Conservation (phyloP, 2,888 invertebrate genomes). For the Sphinx pinastri region DNA sequence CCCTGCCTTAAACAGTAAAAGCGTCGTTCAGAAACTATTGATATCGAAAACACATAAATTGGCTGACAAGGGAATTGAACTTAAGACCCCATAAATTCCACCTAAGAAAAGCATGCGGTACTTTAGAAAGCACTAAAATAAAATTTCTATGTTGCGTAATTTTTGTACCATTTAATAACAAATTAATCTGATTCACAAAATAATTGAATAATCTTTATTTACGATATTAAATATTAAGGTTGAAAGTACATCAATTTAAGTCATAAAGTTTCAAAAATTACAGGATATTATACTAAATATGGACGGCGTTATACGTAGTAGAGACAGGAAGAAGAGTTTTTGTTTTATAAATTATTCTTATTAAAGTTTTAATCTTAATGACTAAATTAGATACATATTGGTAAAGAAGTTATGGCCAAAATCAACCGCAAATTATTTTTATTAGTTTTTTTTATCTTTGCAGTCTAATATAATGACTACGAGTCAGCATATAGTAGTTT, state of each 20-base stretch:
- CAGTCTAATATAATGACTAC: no score
- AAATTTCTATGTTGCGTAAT: neutral
- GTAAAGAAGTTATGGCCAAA: neutral
- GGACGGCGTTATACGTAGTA: neutral
- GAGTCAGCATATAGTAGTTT: no score
- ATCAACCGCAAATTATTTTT: no score
- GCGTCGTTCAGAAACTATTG: no score
- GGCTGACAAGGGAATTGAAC: no score
- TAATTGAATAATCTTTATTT: conserved; percentile 3
- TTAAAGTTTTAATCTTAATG: no score
- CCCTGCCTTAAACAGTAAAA: no score
- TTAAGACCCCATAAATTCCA: no score
- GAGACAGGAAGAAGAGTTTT: neutral
- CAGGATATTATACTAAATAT: conserved; percentile 15
- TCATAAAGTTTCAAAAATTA: conserved; percentile 13
- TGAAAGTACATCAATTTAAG: conserved; percentile 9
- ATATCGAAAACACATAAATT: no score
- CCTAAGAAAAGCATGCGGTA: no score
- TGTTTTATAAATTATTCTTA: neutral
- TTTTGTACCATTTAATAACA: neutral
- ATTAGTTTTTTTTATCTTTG: no score
- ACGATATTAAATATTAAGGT: neutral
- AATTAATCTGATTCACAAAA: neutral
- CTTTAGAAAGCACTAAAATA: no score
- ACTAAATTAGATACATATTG: neutral